Evolutionary conservation across 2,888 invertebrate genomes (phyloP), one percentile per base, ranked within the genome.

Genomic region (Cephus rjabovi): DNA sequence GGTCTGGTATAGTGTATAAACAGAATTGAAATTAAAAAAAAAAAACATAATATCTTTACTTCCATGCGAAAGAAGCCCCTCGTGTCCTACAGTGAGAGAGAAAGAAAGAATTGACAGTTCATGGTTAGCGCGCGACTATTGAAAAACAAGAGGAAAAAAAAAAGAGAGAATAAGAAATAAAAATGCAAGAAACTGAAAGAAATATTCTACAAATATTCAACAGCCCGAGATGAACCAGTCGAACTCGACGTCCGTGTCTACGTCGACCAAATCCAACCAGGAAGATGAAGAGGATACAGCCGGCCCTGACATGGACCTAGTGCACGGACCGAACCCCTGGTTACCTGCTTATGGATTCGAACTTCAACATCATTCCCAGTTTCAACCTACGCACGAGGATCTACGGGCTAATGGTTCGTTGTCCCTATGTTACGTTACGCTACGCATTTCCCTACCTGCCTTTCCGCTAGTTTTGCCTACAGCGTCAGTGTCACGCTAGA

Each of bases 261-360:
- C 69, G 76, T 35, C 69, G 40, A 30, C 35, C 71, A 56, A 69
- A 30, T 75, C 75, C 30, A 74, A 70, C 40, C 74, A 75, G 31
- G 23, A 23, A 70, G 78, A 79, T 3, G 37, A 30, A 34, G 82
- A 83, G n/a, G 85, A 83, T 30, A 73, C 23, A n/a, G 11, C 73
- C 68, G 75, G 75, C 30, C 78, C 85, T 78, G 90, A 90, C 81
- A 87, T 89, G 89, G 88, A 90, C 78, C 85, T 90, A 85, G 90
- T 93, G 82, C 90, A 93, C 87, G 95, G 95, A 86, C 94, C 95
- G 89, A 95, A 95, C 93, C 95, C 95, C 88, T 96, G 96, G 96
- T 93, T 95, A 92, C 96, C 96, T 86, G 96, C 96, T 87, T 96
- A 96, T 90, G 96, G 96, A 86, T 96, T 95, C 93, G 92, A 94